Conservation (phyloP, 1,140 invertebrate species). For the Aphaenogaster ashmeadi region DNA sequence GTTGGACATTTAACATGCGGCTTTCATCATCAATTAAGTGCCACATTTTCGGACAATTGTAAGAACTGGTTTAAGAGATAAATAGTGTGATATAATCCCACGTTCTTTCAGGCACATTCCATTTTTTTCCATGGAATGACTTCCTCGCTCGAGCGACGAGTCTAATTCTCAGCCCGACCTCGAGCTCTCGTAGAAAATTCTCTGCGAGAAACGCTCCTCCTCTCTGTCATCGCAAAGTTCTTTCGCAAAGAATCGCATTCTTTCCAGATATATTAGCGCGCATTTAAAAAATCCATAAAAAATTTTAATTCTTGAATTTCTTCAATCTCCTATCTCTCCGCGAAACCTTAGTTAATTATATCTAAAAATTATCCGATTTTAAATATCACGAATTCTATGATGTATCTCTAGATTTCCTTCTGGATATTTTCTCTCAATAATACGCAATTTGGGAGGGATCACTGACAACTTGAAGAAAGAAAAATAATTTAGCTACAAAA, state of each 20-base stretch:
- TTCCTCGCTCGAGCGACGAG: constrained; percentile 27
- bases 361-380: not conserved
- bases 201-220: not conserved
- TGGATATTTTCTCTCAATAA: not conserved
- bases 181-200: constrained; percentile 9
- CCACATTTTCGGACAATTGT: constrained; percentile 29
- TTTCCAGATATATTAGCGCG: not conserved
- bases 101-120: constrained; percentile 10
- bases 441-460: not conserved
- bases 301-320: not conserved
- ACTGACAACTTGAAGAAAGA: not conserved
- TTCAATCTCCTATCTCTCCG: not conserved
- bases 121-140: not conserved
- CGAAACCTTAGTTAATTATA: not conserved
- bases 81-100: constrained; percentile 11
- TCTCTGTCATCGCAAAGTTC: not conserved
- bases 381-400: not conserved
- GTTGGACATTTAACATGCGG: not conserved
- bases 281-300: constrained; percentile 1
- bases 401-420: not conserved
- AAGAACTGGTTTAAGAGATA: constrained; percentile 34
- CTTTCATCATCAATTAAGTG: constrained; percentile 24
- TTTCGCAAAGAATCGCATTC: not conserved
- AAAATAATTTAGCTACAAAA: not conserved
- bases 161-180: constrained; percentile 18